Base-by-base conservation (phyloP, 2,888 invertebrate genomes). In the Tetragonula carbonaria region DNA sequence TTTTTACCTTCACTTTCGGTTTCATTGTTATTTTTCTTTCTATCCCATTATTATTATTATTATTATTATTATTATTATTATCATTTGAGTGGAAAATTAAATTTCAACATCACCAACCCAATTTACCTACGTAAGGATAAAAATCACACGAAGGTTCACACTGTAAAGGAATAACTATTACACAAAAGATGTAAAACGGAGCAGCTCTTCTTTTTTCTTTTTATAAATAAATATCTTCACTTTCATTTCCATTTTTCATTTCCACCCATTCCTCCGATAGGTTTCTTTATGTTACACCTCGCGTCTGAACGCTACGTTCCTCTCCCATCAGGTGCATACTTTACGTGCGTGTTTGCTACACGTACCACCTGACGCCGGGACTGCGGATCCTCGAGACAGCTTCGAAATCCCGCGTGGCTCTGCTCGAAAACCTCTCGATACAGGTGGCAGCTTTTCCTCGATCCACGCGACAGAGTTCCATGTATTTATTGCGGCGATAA, bases 401-500 rank as follows among this genome's bases (percentile, higher is more conserved):
- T 62, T 53, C 23, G 23, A 53, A 79, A 59, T 57, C 23, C 72
- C 3, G 45, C 8, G 63, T 11, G 21, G 18, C n/a, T 50, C 33
- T 2, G 23, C 14, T 55, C n/a, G 59, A 67, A 73, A 53, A 45
- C 45, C 11, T 18, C 4, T 1, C 51, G 23, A 68, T 53, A 63
- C 72, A 68, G 50, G 72, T 72, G 73, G 73, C 67, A 59, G 33
- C 21, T 14, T 13, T n/a, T 50, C 4, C 33, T 38, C 59, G 18
- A 53, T 23, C 5, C 51, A 28, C 50, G 53, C 33, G 16, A 62
- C 45, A 45, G 8, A 8, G 4, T 3, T 51, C 8, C 67, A 1
- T 28, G 53, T n/a, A 38, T 53, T 55, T 67, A 59, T 80, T 67
- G 62, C 16, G 21, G 16, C 67, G 71, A 68, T 73, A 38, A 55